Base-by-base conservation (phyloP, 2,888 invertebrate species). In the Aporophyla lueneburgensis region DNA sequence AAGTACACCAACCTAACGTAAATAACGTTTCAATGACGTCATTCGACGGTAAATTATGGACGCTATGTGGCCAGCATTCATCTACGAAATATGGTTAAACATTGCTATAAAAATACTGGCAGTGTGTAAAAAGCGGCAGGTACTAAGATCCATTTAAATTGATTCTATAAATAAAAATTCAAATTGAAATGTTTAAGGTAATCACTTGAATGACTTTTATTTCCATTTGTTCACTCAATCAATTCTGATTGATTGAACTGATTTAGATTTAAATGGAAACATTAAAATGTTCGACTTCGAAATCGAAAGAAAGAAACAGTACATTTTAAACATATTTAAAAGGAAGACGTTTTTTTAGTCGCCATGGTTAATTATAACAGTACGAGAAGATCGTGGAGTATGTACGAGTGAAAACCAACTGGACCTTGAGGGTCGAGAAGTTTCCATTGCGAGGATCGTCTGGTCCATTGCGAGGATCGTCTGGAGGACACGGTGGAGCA, bases 161-260 rank as follows among this genome's bases (percentile, higher is more conserved):
- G 33, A 73, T 61, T 77, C 65, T 66, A 33, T 16, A 63, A 65
- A 80, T 67, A 70, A 62, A 72, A 66, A 33, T 40, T 66, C 56
- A 51, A 83, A 78, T 78, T 83, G 83, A 67, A 81, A 82, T 70
- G 72, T 81, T 77, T 40, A 66, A 81, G 56, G 56, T 71, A 71
- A 71, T 76, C 67, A 81, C 43, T 77, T 58, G 78, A 83, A 83
- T 78, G 83, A 78, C 70, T 83, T 82, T 82, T 43, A 73, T 61
- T 78, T 83, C 58, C 58, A 78, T 78, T 69, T 70, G 73, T 58
- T 81, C 78, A 73, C 53, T 73, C 83, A 78, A 78, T 83, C 83
- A 83, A 73, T 51, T 67, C 61, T 78, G 81, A 78, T 81, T 81
- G 83, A 83, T 83, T 67, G 66, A 83, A 81, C 78, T 70, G 83